These are phyloP conservation scores for Syrmaticus mikado DNA, from an alignment of 2,113 vertebrate species.

Conservation along the genomic window DNA sequence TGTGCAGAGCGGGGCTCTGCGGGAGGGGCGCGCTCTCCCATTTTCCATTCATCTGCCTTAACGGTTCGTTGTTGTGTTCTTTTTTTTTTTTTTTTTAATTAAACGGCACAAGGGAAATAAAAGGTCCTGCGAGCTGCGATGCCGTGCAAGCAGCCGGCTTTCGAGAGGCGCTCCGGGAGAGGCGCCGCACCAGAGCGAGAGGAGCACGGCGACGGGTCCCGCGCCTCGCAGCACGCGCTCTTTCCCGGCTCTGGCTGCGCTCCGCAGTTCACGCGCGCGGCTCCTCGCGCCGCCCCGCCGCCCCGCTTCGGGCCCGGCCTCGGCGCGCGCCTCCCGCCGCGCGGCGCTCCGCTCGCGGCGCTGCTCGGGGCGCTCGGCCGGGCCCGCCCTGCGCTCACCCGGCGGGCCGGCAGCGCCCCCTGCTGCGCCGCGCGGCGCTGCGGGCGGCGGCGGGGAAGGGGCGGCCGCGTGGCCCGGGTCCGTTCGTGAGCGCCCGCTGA, in stretches of 20 bases:
- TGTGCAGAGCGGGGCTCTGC: neutral
- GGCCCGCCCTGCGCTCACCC: too few relatives aligned
- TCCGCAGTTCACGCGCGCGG: slow-evolving; percentile 16
- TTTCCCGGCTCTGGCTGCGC: neutral
- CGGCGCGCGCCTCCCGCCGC: too few relatives aligned
- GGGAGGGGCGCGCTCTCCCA: neutral
- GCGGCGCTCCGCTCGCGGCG: too few relatives aligned
- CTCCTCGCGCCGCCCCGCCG: neutral
- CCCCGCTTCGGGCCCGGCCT: too few relatives aligned
- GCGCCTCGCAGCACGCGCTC: slow-evolving; percentile 21
- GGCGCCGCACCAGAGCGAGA: slow-evolving; percentile 14
- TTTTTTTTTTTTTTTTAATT: neutral
- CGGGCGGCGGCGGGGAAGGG: too few relatives aligned
- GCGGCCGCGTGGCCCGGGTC: too few relatives aligned
- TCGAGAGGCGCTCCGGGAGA: neutral
- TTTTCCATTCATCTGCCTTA: slow-evolving; percentile 39
- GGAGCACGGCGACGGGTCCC: slow-evolving; percentile 23
- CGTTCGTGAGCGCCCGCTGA: too few relatives aligned
- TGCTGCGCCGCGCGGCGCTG: too few relatives aligned
- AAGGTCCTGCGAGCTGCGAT: neutral
- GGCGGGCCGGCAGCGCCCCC: too few relatives aligned
- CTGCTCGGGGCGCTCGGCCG: too few relatives aligned
- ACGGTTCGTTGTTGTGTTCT: neutral
- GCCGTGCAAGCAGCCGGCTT: neutral
- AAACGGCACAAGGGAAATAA: neutral